A percentile compares a stretch with the other conserved stretches of the same genome.
Conservation (phyloP, 2,113 vertebrate genomes). For the Protobothrops mucrosquamatus region DNA sequence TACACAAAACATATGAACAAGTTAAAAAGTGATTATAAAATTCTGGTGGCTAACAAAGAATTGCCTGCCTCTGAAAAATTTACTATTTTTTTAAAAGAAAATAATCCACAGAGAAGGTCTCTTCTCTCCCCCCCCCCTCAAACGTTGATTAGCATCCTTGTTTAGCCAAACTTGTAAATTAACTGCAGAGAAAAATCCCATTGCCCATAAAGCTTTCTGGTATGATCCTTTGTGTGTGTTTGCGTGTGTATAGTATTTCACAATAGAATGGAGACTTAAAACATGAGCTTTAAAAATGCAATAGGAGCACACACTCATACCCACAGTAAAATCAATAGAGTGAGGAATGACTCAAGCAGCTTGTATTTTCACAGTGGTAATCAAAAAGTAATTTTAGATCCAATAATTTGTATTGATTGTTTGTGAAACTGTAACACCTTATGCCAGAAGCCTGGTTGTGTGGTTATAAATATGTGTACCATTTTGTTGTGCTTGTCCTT, state of each 20-base stretch:
- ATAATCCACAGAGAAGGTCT: neutral
- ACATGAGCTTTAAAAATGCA: slow-evolving; percentile 64
- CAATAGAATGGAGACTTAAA: slow-evolving; percentile 57
- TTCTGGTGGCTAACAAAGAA: slow-evolving; percentile 7
- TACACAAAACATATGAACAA: slow-evolving; percentile 30
- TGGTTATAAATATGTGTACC: slow-evolving; percentile 64
- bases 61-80: slow-evolving; percentile 33
- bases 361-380: slow-evolving; percentile 81
- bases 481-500: slow-evolving; percentile 48
- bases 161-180: neutral
- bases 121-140: neutral
- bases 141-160: neutral
- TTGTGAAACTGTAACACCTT: slow-evolving; percentile 67
- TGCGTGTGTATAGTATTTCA: slow-evolving; percentile 49
- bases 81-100: slow-evolving; percentile 12
- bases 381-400: slow-evolving; percentile 92
- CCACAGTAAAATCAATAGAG: slow-evolving; percentile 80
- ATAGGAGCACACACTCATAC: slow-evolving; percentile 47
- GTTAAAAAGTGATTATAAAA: slow-evolving; percentile 48
- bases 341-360: slow-evolving; percentile 74
- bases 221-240: slow-evolving; percentile 28
- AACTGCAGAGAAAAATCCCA: neutral
- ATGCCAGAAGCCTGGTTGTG: slow-evolving; percentile 63
- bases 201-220: slow-evolving; percentile 24
- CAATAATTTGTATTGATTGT: slow-evolving; percentile 85